Conservation (phyloP, 53 echinoderm and acorn worm species). For the Arbacia lixula region DNA sequence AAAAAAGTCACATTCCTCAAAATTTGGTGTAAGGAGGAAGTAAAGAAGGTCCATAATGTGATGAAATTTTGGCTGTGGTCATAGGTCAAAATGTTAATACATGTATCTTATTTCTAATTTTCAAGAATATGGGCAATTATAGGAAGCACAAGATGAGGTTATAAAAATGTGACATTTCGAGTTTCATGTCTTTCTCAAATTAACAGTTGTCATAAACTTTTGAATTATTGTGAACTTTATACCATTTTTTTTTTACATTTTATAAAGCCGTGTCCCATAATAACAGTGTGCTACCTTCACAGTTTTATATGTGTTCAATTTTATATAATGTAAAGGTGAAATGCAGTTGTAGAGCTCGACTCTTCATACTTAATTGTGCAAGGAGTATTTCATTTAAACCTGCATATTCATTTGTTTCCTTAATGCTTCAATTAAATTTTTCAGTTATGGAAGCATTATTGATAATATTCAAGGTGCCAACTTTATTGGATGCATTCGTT, state of each 20-base stretch:
- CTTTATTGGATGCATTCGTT: constrained; percentile 6
- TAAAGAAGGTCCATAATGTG: constrained; percentile 9
- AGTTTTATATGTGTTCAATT: neutral
- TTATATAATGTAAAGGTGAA: constrained; percentile 22
- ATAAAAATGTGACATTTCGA: constrained; percentile 22
- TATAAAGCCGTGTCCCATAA: neutral
- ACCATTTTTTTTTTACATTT: neutral
- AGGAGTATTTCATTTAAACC: neutral
- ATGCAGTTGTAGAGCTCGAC: constrained; percentile 4
- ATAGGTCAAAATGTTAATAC: constrained; percentile 2
- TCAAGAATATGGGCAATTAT: constrained; percentile 10
- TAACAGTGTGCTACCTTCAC: neutral
- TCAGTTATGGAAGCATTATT: neutral
- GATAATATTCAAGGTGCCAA: constrained; percentile 20
- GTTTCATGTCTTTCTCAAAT: constrained; percentile 1
- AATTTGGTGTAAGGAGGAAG: constrained; percentile 17
- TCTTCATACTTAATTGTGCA: constrained; percentile 11
- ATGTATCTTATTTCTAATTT: constrained; percentile 13
- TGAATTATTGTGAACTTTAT: neutral
- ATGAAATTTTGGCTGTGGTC: constrained; percentile 8
- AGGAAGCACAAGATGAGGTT: constrained; percentile 18
- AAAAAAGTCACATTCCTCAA: constrained; percentile 13
- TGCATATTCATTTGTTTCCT: constrained; percentile 2
- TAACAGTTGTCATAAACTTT: constrained; percentile 11
- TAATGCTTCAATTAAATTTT: neutral